These are phyloP conservation scores for Apostichopus parvimensis DNA, from an alignment of 35 echinoderm and acorn worm genomes.

Conservation along the genomic window DNA sequence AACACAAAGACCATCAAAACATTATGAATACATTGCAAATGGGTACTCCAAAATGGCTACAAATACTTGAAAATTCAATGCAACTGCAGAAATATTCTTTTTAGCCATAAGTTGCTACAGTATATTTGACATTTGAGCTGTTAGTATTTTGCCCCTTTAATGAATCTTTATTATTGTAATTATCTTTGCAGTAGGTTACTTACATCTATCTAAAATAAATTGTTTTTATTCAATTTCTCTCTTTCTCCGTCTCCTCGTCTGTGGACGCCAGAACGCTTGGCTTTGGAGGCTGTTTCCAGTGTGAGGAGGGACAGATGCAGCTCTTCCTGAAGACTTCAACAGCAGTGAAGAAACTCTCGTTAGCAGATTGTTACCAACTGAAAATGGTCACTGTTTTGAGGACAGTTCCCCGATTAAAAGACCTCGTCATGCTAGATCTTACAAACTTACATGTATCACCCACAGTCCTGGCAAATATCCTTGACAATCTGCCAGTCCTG, in stretches of 20 bases:
- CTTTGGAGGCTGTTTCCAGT: neutral
- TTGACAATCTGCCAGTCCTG: neutral
- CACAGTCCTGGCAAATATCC: neutral
- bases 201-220: neutral
- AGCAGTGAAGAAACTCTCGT: neutral
- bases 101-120: too few species aligned
- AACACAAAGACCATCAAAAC: too few species aligned
- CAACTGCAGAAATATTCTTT: too few species aligned
- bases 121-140: neutral
- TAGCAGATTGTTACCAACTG: conserved; percentile 33
- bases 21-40: too few species aligned
- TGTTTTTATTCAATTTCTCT: neutral
- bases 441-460: neutral
- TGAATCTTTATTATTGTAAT: too few species aligned
- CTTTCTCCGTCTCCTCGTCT: neutral
- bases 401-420: neutral
- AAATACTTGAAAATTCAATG: too few species aligned
- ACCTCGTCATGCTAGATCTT: conserved; percentile 2
- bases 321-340: conserved; percentile 2
- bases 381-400: conserved; percentile 6
- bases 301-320: neutral
- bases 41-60: too few species aligned
- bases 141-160: neutral
- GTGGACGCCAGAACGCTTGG: neutral
- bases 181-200: too few species aligned